Evolutionary conservation across 2,113 vertebrate species (phyloP), one percentile per base, ranked within the genome.

Genomic region (Notechis scutatus): DNA sequence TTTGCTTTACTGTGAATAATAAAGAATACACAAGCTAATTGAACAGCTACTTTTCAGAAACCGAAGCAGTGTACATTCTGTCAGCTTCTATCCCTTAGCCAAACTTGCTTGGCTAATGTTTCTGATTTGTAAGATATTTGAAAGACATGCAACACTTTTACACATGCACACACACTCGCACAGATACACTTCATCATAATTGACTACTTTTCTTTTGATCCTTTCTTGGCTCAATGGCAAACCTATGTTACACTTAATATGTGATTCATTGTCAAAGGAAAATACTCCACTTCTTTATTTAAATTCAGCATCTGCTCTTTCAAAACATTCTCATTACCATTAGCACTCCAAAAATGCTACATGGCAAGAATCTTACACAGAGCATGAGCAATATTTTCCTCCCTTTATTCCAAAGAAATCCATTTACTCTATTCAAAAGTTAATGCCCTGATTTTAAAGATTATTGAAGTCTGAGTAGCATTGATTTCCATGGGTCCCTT

Each of bases 291-390:
- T 26, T 81, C 56, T 87, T 86, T 69, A 87, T 87, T 92, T 29
- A 1, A 87, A 81, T 94, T 92, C 87, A 95, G 2, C 93, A 94
- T 93, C n/a, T 91, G 95, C 50, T 95, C 94, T 93, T 23, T 24
- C 10, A 7, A 90, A 94, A 0, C n/a, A 10, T 92, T 18, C 14
- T 91, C 42, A 85, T 85, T 87, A 54, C 91, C 85, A 34, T 90
- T 95, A 1, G 0, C 87, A 81, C 85, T 93, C 94, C 85, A n/a
- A 26, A 94, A 89, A 89, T 21, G 20, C 54, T 90, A 88, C 85
- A 50, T 92, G 87, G 89, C 20, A 88, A 50, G 74, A 2, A 54
- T 90, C 47, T 92, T 55, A 29, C 26, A 59, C 34, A 57, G 1
- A 12, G 23, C 23, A 15, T 34, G 69, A 47, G n/a, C 12, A 90